Evolutionary conservation across 2,113 vertebrate genomes (phyloP).

Genomic region (Casuarius casuarius): DNA sequence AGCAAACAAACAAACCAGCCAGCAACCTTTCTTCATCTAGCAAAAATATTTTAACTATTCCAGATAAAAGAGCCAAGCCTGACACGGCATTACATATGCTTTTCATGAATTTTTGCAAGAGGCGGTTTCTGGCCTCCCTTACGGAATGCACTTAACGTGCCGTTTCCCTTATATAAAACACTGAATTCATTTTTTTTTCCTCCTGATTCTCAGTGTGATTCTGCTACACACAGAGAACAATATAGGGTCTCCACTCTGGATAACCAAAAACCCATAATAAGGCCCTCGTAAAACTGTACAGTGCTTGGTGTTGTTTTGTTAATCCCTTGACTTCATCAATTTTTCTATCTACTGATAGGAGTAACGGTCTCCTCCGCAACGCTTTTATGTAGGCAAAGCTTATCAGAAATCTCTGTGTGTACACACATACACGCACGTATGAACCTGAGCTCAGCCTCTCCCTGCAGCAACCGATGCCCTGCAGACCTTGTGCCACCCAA

Average conservation of each 20-base stretch:
- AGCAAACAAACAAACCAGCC: neutral
- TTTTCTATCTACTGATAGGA: neutral
- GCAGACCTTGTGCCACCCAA: neutral
- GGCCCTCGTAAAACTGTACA: neutral
- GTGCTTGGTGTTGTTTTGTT: rapidly evolving
- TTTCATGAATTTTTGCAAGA: neutral
- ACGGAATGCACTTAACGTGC: slow-evolving; percentile 42
- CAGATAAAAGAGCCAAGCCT: slow-evolving; percentile 7
- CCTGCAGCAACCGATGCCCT: neutral
- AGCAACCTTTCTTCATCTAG: neutral
- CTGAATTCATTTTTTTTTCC: slow-evolving; percentile 19
- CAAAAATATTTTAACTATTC: neutral
- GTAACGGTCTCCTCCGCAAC: neutral
- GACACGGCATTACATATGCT: neutral
- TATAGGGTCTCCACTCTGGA: neutral
- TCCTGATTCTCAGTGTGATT: neutral
- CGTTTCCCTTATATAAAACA: neutral
- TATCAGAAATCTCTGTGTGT: neutral
- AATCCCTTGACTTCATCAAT: neutral
- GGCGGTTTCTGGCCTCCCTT: neutral
- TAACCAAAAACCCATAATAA: neutral
- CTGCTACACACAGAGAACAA: neutral
- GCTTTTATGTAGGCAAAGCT: neutral
- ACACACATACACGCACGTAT: no score
- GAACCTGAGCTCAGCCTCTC: neutral